Evolutionary conservation across 1,140 invertebrate genomes (phyloP), one percentile per base, ranked within the genome.

Genomic region (Hesperophylax magnus): DNA sequence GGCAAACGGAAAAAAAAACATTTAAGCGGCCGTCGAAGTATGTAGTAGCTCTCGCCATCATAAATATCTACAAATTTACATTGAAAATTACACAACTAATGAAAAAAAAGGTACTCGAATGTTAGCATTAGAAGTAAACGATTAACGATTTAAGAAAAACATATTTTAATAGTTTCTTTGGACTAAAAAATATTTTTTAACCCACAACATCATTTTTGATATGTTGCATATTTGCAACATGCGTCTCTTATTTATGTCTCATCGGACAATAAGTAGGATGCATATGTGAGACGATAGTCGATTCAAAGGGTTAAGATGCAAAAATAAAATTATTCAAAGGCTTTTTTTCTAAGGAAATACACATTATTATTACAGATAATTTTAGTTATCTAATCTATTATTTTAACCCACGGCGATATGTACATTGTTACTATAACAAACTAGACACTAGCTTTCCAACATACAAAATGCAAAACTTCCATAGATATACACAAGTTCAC

Each of bases 61-160:
- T 18, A 52, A 71, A 5, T 71, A 71, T 71, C 67, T 71, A 71
- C 67, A 71, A 71, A 71, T 71, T 34, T 71, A 71, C 67, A 71
- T 47, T 34, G n/a, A 47, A 71, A 71, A 18, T 18, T 47, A 39
- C 34, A 39, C 34, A 22, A n/a, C 15, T 69, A 69, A 39, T 18
- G 61, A 17, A 65, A 24, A 65, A 65, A 65, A 27, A 65, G 61
- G 61, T 65, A 65, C 61, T 14, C 61, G 17, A 65, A 65, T 34
- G 22, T 65, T 27, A 65, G 27, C 61, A 9, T 7, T 39, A 3
- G 7, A 3, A 31, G 31, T 31, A 31, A n/a, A 7, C 7, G 7
- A 39, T 39, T 9, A 9, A 65, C 27, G 5, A 27, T 34, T 15
- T 65, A 65, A 31, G 8, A 65, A 65, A 65, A 27, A 11, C 20